Evolutionary conservation across 2,888 invertebrate species (phyloP).

Genomic region (Drosophila histrio): DNA sequence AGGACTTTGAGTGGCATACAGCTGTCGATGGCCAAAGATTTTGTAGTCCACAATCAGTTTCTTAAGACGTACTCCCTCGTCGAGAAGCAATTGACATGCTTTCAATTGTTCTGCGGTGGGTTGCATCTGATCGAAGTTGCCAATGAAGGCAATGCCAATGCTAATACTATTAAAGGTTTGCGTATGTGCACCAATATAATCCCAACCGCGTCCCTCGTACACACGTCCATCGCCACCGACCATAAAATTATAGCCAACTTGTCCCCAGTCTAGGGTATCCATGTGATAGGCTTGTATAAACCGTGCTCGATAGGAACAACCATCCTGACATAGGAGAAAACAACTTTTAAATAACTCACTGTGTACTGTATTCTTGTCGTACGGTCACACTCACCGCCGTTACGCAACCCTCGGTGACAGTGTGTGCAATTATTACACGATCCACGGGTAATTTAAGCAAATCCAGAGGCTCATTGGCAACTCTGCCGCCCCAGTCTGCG

Average conservation of each 20-base stretch:
- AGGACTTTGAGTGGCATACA: constrained; percentile 88
- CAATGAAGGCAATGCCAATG: constrained; percentile 90
- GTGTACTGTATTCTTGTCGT: too few relatives aligned
- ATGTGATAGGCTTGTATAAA: constrained; percentile 88
- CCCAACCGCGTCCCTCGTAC: constrained; percentile 91
- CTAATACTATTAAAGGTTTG: constrained; percentile 87
- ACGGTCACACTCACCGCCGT: constrained; percentile 84
- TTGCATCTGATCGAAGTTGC: constrained; percentile 86
- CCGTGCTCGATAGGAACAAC: constrained; percentile 85
- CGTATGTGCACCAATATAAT: constrained; percentile 89
- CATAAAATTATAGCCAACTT: constrained; percentile 91
- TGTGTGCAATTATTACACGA: constrained; percentile 87
- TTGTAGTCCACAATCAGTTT: constrained; percentile 88
- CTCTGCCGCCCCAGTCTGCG: constrained; percentile 89
- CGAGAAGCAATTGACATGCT: constrained; percentile 87
- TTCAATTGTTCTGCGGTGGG: constrained; percentile 86
- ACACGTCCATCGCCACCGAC: constrained; percentile 91
- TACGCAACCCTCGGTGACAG: constrained; percentile 87
- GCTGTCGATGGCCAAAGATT: constrained; percentile 88
- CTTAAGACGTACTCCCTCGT: constrained; percentile 86
- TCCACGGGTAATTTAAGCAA: constrained; percentile 85
- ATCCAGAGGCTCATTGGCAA: constrained; percentile 71
- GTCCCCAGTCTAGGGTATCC: constrained; percentile 87
- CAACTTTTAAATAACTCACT: too few relatives aligned
- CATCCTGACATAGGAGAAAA: constrained; percentile 82